Evolutionary conservation across 2,797 vertebrate genomes (phyloP).

Genomic region (Microctenopoma steveboyesi): DNA sequence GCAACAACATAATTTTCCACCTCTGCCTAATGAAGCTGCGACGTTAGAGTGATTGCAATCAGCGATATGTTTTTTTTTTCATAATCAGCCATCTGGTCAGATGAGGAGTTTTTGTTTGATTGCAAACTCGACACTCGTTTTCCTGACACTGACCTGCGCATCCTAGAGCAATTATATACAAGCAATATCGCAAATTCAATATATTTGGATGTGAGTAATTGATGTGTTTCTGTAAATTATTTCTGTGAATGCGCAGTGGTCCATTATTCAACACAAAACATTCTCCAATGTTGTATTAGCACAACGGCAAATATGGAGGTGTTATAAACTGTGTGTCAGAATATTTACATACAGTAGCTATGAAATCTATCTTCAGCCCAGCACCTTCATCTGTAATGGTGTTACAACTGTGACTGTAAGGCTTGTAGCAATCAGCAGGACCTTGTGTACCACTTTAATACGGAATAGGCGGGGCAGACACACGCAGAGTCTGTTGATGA

Average conservation of each 20-base stretch:
- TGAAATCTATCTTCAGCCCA: slow-evolving; percentile 52
- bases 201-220: slow-evolving; percentile 25
- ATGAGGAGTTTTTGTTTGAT: slow-evolving; percentile 65
- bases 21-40: slow-evolving; percentile 72
- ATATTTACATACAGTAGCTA: slow-evolving; percentile 68
- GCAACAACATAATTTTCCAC: slow-evolving; percentile 54
- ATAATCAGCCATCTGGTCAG: slow-evolving; percentile 79
- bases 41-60: slow-evolving; percentile 79
- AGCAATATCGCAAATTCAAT: neutral
- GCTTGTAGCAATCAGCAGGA: slow-evolving; percentile 71
- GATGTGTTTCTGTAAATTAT: slow-evolving; percentile 7
- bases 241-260: slow-evolving; percentile 9
- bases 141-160: slow-evolving; percentile 45
- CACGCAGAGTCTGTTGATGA: slow-evolving; percentile 63
- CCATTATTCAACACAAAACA: slow-evolving; percentile 13
- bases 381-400: slow-evolving; percentile 67
- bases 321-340: slow-evolving; percentile 52
- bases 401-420: slow-evolving; percentile 64
- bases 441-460: slow-evolving; percentile 67
- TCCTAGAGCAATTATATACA: slow-evolving; percentile 17
- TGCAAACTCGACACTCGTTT: slow-evolving; percentile 54
- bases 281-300: slow-evolving; percentile 44
- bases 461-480: slow-evolving; percentile 40
- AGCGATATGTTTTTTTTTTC: slow-evolving; percentile 55
- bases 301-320: slow-evolving; percentile 56